Base-by-base conservation (phyloP, 2,113 vertebrate genomes). In the Plectropomus leopardus region DNA sequence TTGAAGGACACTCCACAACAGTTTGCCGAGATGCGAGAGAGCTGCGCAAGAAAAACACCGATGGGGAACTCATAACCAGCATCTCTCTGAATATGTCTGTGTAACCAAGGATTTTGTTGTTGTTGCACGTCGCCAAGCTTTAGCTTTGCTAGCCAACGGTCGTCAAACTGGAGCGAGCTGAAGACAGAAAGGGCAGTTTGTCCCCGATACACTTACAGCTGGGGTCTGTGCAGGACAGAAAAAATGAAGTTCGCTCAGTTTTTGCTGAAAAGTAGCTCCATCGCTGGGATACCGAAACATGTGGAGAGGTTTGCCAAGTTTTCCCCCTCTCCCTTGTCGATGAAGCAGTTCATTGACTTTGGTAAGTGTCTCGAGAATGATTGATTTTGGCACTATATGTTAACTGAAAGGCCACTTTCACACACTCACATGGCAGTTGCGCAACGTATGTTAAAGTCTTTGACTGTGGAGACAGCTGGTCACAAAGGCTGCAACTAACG, bases 331-430 rank as follows among this genome's bases (percentile, higher is more conserved):
- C 98, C 98, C 0, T 92, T 99, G 57, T 99, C 98, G 51, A 99
- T 99, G 92, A 98, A 99, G 88, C 98, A 99, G 92, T 95, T 99
- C 84, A 90, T 99, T 87, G 98, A 99, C 92, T 99, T 99, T 30
- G 98, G 98, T 99, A 90, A 97, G 86, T 83, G 47, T 24, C 45
- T 51, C 5, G 23, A 17, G 24, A 9, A 6, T 13, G 4, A 3
- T 44, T 17, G 64, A 4, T 36, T 32, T 4, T 17, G 2, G 16
- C 55, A 14, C 10, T 51, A 54, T 24, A 48, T 26, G 64, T 59
- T n/a, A 17, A 40, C 11, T 17, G 3, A 40, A 45, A 2, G 36
- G 7, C 36, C 11, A 5, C 7, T 23, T 16, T 10, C 19, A 14
- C 17, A 63, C 24, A 13, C 47, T 66, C 73, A 61, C 59, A 48